Evolutionary conservation across 2,888 invertebrate species (phyloP).

Genomic region (Lapara coniferarum): DNA sequence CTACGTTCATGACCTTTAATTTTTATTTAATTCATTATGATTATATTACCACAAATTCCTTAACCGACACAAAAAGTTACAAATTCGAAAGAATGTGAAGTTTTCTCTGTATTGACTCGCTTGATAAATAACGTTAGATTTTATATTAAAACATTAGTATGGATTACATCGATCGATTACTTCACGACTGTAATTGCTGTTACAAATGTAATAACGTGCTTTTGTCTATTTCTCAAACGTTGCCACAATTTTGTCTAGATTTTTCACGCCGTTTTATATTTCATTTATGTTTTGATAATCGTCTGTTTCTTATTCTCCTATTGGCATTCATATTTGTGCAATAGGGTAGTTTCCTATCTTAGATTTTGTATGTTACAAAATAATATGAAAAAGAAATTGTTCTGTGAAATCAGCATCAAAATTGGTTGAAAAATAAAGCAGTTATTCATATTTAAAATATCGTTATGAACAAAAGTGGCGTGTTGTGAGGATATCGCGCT

Average conservation of each 20-base stretch:
- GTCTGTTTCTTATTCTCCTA: background rate
- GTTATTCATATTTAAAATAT: too few relatives aligned
- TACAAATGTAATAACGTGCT: background rate
- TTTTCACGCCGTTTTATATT: background rate
- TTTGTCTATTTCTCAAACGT: background rate
- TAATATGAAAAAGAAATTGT: too few relatives aligned
- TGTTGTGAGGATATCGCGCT: too few relatives aligned
- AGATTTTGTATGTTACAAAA: too few relatives aligned
- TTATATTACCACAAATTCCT: background rate
- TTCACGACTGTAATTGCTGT: background rate
- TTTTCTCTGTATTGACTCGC: background rate
- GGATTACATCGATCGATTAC: background rate
- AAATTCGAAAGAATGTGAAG: background rate
- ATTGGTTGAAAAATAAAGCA: too few relatives aligned
- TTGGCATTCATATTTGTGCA: background rate
- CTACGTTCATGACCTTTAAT: conserved; percentile 2
- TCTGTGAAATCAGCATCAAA: too few relatives aligned
- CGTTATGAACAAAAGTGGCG: too few relatives aligned
- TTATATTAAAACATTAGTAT: background rate
- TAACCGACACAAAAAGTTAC: background rate
- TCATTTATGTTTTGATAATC: too few relatives aligned
- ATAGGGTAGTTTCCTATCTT: too few relatives aligned
- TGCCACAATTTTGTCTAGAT: background rate
- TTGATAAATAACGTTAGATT: background rate
- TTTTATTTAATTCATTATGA: background rate